Conservation (phyloP, 2,797 vertebrate genomes). For the Lepus townsendii region DNA sequence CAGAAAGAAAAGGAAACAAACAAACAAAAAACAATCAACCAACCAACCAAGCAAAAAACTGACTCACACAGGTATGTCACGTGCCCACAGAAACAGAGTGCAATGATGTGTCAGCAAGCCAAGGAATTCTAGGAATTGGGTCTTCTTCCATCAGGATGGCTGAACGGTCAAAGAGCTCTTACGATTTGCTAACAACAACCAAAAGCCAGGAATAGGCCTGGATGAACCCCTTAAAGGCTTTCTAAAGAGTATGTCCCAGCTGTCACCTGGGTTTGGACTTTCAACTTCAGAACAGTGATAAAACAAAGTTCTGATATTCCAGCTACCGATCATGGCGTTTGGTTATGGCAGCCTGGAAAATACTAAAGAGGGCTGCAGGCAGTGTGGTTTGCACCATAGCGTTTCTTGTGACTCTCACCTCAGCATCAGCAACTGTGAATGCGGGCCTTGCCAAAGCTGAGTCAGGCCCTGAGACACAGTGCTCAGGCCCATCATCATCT, state of each 20-base stretch:
- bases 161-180: too few species aligned
- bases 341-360: background rate
- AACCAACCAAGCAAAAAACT: too few species aligned
- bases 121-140: too few species aligned
- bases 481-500: background rate
- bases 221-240: background rate
- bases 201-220: background rate
- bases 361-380: background rate
- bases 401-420: background rate
- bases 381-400: background rate
- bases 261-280: background rate
- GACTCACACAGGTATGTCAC: background rate
- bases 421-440: background rate
- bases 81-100: background rate
- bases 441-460: background rate
- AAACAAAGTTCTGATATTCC: background rate
- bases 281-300: background rate
- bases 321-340: too few species aligned
- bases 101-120: background rate
- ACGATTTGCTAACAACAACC: background rate
- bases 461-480: background rate
- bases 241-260: background rate
- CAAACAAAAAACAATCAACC: too few species aligned
- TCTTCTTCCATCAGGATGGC: too few species aligned
- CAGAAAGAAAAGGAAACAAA: background rate